Evolutionary conservation across 53 echinoderm and acorn worm genomes (phyloP).

Genomic region (Luidia sarsii): DNA sequence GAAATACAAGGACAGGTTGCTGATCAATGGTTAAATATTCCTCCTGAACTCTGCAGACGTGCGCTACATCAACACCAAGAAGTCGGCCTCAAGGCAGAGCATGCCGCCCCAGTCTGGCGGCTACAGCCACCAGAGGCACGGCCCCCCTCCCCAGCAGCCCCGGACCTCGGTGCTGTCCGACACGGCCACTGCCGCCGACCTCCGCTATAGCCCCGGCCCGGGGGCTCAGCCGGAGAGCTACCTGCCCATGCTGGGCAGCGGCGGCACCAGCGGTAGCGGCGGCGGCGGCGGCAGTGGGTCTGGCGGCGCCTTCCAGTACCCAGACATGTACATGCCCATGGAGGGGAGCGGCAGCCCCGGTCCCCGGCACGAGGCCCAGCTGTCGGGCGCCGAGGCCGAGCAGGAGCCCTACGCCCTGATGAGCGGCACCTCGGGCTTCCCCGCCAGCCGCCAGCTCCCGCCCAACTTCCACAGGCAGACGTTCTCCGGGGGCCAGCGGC

Average conservation of each 20-base stretch:
- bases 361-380: background rate
- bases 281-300: slow-evolving; percentile 60
- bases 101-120: slow-evolving; percentile 46
- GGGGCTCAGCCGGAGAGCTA: background rate
- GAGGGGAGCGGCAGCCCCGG: slow-evolving; percentile 58
- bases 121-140: slow-evolving; percentile 33
- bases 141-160: slow-evolving; percentile 1
- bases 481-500: slow-evolving; percentile 42
- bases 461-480: slow-evolving; percentile 38
- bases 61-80: slow-evolving; percentile 66
- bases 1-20: too few relatives aligned
- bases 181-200: slow-evolving; percentile 52
- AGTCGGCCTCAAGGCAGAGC: background rate
- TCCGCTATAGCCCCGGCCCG: slow-evolving; percentile 24
- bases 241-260: background rate
- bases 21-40: too few relatives aligned
- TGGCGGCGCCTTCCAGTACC: slow-evolving; percentile 57
- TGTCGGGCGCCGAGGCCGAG: background rate
- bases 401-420: slow-evolving; percentile 47
- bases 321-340: slow-evolving; percentile 78
- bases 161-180: background rate
- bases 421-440: slow-evolving; percentile 26
- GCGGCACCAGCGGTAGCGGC: slow-evolving; percentile 60
- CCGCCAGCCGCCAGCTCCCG: slow-evolving; percentile 28
- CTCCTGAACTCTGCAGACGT: background rate